Base-by-base conservation (phyloP, 92 coral and sea anemone genomes). In the Zoanthus sociatus region DNA sequence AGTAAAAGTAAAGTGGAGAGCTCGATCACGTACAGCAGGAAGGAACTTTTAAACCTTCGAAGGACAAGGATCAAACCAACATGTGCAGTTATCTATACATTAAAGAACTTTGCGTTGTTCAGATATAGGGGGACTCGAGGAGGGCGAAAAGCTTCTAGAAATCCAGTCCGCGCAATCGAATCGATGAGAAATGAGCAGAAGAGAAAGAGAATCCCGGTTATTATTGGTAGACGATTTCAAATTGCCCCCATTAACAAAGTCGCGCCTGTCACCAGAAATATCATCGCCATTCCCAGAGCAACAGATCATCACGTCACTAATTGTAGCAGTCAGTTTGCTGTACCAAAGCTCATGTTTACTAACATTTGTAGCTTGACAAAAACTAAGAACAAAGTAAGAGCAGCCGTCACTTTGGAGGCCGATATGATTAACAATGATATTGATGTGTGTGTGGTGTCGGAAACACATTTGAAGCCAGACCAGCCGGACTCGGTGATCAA, bases 381-480 rank as follows among this genome's bases (percentile, higher is more conserved):
- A 74, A 76, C 74, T 30, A 74, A 76, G 54, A 86, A 74, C 61
- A 15, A 72, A 53, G 56, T 86, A 18, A 48, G 73, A 42, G 89
- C 82, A 47, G 78, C 66, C 15, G 82, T 84, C 17, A 72, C 71
- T 26, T 18, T 84, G 44, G 71, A 73, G 53, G 67, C 74, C 30
- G 74, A 86, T 75, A 58, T 86, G 83, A 45, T 17, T 4, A 60
- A 61, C 14, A 86, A 75, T 58, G 74, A 86, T 44, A 55, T 58
- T 84, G 88, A 84, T 31, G 78, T 61, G 69, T 61, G 69, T 61
- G 63, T 86, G 26, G 83, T 86, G 60, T 73, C 89, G 4, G 79
- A 84, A 84, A 84, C 88, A 7, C 88, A 85, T 51, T 55, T 73
- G n/a, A 85, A 85, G 54, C 88, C 82, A 9, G 82, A 21, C 31